Evolutionary conservation across 2,888 invertebrate genomes (phyloP), one percentile per base, ranked within the genome.

Genomic region (Netelia virgata): DNA sequence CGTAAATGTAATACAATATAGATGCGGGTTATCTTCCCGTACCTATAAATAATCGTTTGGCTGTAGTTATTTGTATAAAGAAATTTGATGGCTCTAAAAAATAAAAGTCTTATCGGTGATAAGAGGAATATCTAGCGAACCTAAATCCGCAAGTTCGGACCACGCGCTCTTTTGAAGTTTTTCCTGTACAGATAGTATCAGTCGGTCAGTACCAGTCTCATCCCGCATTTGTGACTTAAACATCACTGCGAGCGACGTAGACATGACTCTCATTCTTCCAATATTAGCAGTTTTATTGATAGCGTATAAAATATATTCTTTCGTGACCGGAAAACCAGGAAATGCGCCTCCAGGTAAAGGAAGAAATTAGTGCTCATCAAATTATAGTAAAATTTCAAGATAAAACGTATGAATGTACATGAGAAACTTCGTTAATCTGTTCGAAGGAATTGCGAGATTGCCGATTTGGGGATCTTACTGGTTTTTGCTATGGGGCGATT

Each of bases 401-500:
- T 53, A 41, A n/a, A 47, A 47, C 6, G 28, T 28, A 28, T 28
- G 1, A 28, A 50, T 3, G 59, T 36, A 28, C 43, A 63, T 64
- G 41, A 10, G 0, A 18, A 50, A 41, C 41, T 57, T 14, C 14
- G 28, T 20, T 53, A 14, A 50, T 69, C 63, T 23, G 87, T 87
- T 28, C 3, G 14, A 91, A 96, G 96, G 96, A 59, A 95, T 96
- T 1, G 95, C 95, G 0, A 94, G 95, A 23, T 91, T 96, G 59
- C 96, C 96, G 0, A 70, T 96, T 18, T 95, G 95, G 88, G 96
- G 96, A 1, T 95, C 95, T 41, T 96, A 96, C 86, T 95, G 95
- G 92, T 94, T 95, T 57, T 89, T 96, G 59, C 90, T 96, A 55
- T 91, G 95, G 76, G 92, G 95, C 50, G 94, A 95, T 86, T 94